These are phyloP conservation scores for Pararge aegeria DNA, from an alignment of 1,140 invertebrate species.

Conservation along the genomic window DNA sequence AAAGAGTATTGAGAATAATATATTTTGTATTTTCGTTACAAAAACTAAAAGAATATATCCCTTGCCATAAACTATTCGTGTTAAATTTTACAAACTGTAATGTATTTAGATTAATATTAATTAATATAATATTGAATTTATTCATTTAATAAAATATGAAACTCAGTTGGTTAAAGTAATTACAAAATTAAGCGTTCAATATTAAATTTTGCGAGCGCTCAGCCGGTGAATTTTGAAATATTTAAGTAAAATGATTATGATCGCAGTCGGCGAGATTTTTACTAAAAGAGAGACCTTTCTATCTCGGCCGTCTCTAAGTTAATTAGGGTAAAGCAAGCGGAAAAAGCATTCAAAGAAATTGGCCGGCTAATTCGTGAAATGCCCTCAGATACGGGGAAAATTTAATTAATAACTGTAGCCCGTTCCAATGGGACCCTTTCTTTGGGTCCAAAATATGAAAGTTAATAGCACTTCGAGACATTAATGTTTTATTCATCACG, in stretches of 20 bases:
- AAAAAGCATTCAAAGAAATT: conserved; percentile 64
- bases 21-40: too few relatives aligned
- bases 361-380: conserved; percentile 42
- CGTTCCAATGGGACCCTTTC: conserved; percentile 5
- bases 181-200: conserved; percentile 26
- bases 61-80: too few relatives aligned
- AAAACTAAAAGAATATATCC: too few relatives aligned
- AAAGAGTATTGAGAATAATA: too few relatives aligned
- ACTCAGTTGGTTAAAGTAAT: conserved; percentile 16
- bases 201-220: conserved; percentile 32
- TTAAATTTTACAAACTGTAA: neutral
- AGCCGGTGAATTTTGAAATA: conserved; percentile 23
- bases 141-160: neutral
- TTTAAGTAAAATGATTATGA: conserved; percentile 53
- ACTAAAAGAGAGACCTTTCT: conserved; percentile 31
- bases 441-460: conserved; percentile 24
- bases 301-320: conserved; percentile 56
- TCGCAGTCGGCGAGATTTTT: conserved; percentile 46
- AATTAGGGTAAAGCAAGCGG: conserved; percentile 52
- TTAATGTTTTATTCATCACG: conserved; percentile 2
- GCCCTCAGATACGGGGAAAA: conserved; percentile 41
- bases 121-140: neutral
- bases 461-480: conserved; percentile 6
- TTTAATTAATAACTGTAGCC: conserved; percentile 50
- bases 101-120: neutral